phyloP scores from a whole-genome alignment of 2,113 vertebrate species.

The Equus quagga region DNA sequence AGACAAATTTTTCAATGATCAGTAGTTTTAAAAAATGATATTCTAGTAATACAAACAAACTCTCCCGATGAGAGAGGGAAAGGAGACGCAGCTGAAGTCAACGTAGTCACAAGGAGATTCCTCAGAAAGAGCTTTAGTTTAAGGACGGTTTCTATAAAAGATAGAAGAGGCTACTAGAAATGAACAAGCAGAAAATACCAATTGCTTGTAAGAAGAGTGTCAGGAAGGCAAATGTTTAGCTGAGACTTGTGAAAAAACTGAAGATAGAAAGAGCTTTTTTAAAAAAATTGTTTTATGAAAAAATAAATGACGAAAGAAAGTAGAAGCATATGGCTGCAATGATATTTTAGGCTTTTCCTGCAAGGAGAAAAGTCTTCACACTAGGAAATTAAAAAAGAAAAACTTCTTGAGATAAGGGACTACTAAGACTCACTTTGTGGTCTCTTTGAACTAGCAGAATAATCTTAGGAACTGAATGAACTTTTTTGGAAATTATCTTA shows the following conservation, averaged over 20 bases:
- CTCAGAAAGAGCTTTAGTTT: constrained; percentile 33
- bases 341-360: constrained; percentile 50
- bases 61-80: background rate
- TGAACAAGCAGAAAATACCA: background rate
- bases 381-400: constrained; percentile 40
- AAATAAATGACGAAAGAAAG: constrained; percentile 1
- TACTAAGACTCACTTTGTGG: background rate
- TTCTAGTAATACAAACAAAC: constrained; percentile 27
- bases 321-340: background rate
- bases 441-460: constrained; percentile 17
- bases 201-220: constrained; percentile 31
- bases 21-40: constrained; percentile 10
- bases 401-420: background rate
- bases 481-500: constrained; percentile 45
- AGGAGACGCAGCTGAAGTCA: background rate
- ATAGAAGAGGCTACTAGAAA: constrained; percentile 3
- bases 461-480: constrained; percentile 44
- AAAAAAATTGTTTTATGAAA: background rate
- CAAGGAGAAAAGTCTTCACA: constrained; percentile 6
- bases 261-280: background rate
- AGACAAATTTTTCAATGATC: background rate
- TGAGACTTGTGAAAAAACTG: constrained; percentile 4
- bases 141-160: constrained; percentile 36
- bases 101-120: background rate
- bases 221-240: constrained; percentile 31